Conservation (phyloP, 1,140 invertebrate species). For the Drosophila albomicans region DNA sequence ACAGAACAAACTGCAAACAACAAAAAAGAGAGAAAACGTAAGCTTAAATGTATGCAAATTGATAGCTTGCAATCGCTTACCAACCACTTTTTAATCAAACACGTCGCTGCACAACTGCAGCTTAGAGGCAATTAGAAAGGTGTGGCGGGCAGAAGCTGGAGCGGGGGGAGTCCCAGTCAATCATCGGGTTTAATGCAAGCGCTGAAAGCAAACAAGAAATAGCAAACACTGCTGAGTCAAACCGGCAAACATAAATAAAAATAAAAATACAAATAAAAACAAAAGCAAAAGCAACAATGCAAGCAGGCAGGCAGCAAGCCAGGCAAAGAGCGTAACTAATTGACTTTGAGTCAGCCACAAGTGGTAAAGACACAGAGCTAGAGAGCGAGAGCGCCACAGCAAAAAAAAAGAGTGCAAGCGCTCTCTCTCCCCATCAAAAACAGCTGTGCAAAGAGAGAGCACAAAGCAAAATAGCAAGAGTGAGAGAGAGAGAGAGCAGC, state of each 20-base stretch:
- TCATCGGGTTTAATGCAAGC: slow-evolving; percentile 12
- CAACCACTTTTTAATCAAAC: slow-evolving; percentile 14
- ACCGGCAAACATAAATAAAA: slow-evolving; percentile 36
- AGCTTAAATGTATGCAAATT: slow-evolving; percentile 8
- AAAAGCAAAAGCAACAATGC: slow-evolving; percentile 30
- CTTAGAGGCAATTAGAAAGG: slow-evolving; percentile 1
- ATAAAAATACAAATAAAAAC: slow-evolving; percentile 42
- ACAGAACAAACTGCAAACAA: background rate
- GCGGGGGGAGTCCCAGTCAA: slow-evolving; percentile 9
- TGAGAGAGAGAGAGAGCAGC: slow-evolving; percentile 17
- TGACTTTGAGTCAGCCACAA: slow-evolving; percentile 45
- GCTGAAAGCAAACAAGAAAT: slow-evolving; percentile 10
- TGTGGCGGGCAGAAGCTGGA: background rate
- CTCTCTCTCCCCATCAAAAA: slow-evolving; percentile 8
- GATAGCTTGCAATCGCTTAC: background rate
- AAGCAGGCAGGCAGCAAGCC: slow-evolving; percentile 7
- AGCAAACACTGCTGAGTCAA: slow-evolving; percentile 44
- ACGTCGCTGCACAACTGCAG: slow-evolving; percentile 2
- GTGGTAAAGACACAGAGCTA: slow-evolving; percentile 36
- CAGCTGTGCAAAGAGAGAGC: slow-evolving; percentile 38
- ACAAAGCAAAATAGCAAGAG: background rate
- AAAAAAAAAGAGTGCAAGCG: slow-evolving; percentile 25
- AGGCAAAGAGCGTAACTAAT: slow-evolving; percentile 50
- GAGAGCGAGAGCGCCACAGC: slow-evolving; percentile 31
- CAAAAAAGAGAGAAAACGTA: slow-evolving; percentile 7